Percentiles rank a stretch among this genome's conserved stretches.
phyloP scores from a whole-genome alignment of 2,113 vertebrate species.

The Hiodon alosoides region DNA sequence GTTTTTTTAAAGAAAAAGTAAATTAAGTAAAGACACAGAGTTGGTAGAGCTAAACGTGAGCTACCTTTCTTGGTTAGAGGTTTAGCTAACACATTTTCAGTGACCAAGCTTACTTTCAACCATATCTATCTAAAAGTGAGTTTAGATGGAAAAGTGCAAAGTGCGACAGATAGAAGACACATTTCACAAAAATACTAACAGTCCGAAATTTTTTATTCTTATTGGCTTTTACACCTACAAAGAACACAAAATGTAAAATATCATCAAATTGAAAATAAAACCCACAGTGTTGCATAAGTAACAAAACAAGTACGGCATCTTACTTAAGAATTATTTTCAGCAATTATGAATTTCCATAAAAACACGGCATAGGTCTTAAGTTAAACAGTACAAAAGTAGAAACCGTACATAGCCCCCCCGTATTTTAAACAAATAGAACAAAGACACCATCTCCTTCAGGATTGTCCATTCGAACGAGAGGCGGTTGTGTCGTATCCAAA shows the following conservation, averaged over 20 bases:
- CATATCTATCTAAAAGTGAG: no score
- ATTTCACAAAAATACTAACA: constrained; percentile 93
- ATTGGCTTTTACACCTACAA: constrained; percentile 99
- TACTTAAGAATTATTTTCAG: constrained; percentile 89
- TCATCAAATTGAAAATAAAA: constrained; percentile 99
- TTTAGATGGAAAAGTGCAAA: neutral
- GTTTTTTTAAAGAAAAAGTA: no score
- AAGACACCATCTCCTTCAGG: no score
- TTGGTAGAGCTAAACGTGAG: no score
- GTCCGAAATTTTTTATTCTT: constrained; percentile 71
- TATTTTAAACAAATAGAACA: no score
- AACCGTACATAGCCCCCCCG: constrained; percentile 62
- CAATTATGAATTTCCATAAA: constrained; percentile 95
- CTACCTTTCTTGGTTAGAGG: no score
- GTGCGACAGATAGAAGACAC: constrained; percentile 28
- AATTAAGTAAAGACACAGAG: no score
- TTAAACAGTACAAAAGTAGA: constrained; percentile 79
- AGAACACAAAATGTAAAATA: constrained; percentile 99
- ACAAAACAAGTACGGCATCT: constrained; percentile 91
- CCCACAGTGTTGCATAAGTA: constrained; percentile 87
- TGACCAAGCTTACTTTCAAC: no score
- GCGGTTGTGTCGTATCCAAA: no score
- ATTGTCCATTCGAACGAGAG: no score
- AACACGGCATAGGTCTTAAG: constrained; percentile 82
- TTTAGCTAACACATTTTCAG: no score